Percentiles rank a stretch among this genome's conserved stretches.
These are phyloP conservation scores for Bos javanicus DNA, from an alignment of 2,113 vertebrate species.

Conservation along the genomic window DNA sequence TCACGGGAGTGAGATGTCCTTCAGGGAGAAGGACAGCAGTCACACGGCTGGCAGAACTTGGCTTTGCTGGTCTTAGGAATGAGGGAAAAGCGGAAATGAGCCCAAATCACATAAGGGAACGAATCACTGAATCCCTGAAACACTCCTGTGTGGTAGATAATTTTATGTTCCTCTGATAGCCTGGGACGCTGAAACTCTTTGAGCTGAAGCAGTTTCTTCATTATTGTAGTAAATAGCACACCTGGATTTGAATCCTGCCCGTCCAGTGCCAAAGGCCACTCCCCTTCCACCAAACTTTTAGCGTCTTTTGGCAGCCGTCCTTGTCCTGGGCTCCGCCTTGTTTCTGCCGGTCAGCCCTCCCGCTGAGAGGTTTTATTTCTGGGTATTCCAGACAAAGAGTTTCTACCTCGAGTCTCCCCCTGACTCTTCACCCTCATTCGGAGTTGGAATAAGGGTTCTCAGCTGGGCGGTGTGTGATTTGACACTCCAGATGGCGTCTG, in stretches of 20 bases:
- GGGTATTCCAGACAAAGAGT: neutral
- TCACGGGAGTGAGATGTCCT: neutral
- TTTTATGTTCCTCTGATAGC: neutral
- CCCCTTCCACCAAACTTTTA: neutral
- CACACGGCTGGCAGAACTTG: neutral
- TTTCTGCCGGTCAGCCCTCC: neutral
- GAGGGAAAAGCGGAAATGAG: neutral
- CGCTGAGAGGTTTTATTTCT: neutral
- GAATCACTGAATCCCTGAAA: neutral
- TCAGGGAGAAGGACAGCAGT: neutral
- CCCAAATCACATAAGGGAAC: neutral
- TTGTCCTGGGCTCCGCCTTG: neutral
- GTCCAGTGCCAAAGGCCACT: accelerated
- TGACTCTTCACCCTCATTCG: neutral
- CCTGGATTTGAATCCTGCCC: neutral
- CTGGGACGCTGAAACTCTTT: neutral
- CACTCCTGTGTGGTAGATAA: neutral
- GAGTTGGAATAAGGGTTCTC: neutral
- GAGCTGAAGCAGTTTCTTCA: neutral
- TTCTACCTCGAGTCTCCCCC: neutral
- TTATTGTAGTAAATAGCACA: accelerated
- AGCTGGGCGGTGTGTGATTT: accelerated
- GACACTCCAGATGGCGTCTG: neutral
- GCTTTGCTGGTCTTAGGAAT: neutral
- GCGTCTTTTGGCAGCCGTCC: neutral